These are phyloP conservation scores for Drosophila melanica DNA, from an alignment of 1,140 invertebrate genomes.

Conservation along the genomic window DNA sequence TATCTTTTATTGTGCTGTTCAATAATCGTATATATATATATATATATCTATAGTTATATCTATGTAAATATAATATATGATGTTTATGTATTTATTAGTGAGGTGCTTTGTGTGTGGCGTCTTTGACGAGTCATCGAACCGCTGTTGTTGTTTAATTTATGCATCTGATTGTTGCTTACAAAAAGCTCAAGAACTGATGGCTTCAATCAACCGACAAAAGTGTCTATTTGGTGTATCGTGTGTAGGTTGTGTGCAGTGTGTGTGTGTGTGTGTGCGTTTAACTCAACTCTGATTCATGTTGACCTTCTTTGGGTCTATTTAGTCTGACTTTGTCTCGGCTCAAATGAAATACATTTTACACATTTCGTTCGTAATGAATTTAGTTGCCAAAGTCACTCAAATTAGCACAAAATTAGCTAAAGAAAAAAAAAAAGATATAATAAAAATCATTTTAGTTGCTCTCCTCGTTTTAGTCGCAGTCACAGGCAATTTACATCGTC, in stretches of 20 bases:
- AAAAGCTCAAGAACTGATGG: constrained; percentile 55
- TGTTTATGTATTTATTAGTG: constrained; percentile 48
- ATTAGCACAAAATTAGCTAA: constrained; percentile 46
- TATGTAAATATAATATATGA: not conserved
- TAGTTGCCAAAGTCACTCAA: constrained; percentile 26
- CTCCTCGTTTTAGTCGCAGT: constrained; percentile 16
- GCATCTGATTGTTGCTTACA: constrained; percentile 40
- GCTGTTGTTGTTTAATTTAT: constrained; percentile 43
- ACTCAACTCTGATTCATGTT: constrained; percentile 44
- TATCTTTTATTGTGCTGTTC: constrained; percentile 20
- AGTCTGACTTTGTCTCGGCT: constrained; percentile 26
- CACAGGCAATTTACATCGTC: constrained; percentile 54
- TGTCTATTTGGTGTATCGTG: constrained; percentile 20
- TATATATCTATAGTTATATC: not conserved
- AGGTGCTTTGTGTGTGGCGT: constrained; percentile 17
- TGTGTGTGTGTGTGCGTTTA: constrained; percentile 12
- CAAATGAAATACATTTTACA: constrained; percentile 38
- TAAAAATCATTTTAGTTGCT: constrained; percentile 4
- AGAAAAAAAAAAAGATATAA: not conserved
- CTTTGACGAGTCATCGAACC: constrained; percentile 46
- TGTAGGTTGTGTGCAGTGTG: constrained; percentile 27
- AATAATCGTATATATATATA: not conserved
- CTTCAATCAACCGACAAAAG: constrained; percentile 48
- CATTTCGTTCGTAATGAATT: constrained; percentile 4
- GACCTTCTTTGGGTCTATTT: constrained; percentile 48